These are phyloP conservation scores for Diachasma alloeum DNA, from an alignment of 1,140 invertebrate genomes.

Conservation along the genomic window DNA sequence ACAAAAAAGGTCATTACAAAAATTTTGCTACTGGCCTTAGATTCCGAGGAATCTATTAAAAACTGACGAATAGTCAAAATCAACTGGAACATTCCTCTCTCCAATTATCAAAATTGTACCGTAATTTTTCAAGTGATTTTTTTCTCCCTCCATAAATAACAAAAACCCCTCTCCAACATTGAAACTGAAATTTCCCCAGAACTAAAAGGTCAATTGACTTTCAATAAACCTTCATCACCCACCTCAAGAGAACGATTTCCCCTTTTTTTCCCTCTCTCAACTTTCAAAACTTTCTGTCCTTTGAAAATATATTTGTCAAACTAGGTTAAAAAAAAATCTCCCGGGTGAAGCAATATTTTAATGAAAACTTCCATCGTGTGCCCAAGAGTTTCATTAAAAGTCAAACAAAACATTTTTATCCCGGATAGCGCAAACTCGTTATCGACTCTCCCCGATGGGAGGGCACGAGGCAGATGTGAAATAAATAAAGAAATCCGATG, in stretches of 20 bases:
- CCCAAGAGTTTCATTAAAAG: constrained; percentile 3
- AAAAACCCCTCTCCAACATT: too few relatives aligned
- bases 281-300: not conserved
- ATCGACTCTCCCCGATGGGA: not conserved
- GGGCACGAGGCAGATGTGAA: not conserved
- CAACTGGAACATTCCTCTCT: too few relatives aligned
- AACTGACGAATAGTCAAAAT: too few relatives aligned
- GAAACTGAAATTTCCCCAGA: too few relatives aligned
- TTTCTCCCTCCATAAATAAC: too few relatives aligned
- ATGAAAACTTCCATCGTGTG: constrained; percentile 9
- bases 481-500: not conserved
- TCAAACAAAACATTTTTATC: constrained; percentile 6
- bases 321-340: not conserved
- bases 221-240: not conserved
- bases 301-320: not conserved
- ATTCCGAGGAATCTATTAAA: too few relatives aligned
- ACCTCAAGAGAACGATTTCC: not conserved
- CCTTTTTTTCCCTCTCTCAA: not conserved
- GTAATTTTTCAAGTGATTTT: too few relatives aligned
- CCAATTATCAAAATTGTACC: too few relatives aligned
- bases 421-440: constrained; percentile 4
- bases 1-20: too few relatives aligned
- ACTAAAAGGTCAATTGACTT: not conserved
- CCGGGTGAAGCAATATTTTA: not conserved
- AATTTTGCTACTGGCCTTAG: too few relatives aligned